Evolutionary conservation across 1,140 invertebrate species (phyloP), one percentile per base, ranked within the genome.

Genomic region (Chelonus insularis): DNA sequence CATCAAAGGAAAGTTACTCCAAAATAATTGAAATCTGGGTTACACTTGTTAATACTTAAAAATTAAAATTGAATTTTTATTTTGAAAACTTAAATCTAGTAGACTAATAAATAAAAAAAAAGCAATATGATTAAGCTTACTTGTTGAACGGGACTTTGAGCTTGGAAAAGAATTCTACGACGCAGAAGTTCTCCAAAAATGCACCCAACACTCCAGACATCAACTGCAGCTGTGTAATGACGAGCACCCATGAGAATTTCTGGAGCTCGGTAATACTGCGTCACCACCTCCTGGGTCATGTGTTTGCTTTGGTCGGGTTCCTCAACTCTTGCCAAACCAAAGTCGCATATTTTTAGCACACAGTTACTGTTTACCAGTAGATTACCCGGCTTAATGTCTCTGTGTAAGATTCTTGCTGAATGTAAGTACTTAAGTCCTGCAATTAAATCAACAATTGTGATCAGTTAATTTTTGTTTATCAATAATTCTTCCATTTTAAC

Each of bases 341-440:
- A 98, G 84, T 99, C 97, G 86, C 97, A 99, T 82, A 99, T 99
- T 90, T 98, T 98, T 64, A 99, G 86, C 72, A 97, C 92, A 84
- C 97, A 99, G 84, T 99, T 98, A 79, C 94, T 96, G 84, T 99
- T 99, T 68, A 99, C 96, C 71, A 99, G 86, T 59, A 99, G 85
- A 82, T 99, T 99, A 59, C 96, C 96, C n/a, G 97, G 97, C 79
- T 99, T 99, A 72, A 99, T 98, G 82, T 99, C 97, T 76, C 97
- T 87, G 84, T 99, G 97, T 45, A 99, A 86, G 76, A 99, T 98
- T 73, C 93, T 88, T 18, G 97, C 95, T 51, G 96, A 98, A 84
- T 99, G 97, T 64, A 99, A 86, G 86, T 99, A 99, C 82, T 99
- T 98, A 66, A 99, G 85, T 73, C 96, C 93, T 95, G 83, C 34